A percentile compares a stretch with the other conserved stretches of the same genome.
Conservation (phyloP, 1,140 invertebrate species). For the Hetaerina americana region DNA sequence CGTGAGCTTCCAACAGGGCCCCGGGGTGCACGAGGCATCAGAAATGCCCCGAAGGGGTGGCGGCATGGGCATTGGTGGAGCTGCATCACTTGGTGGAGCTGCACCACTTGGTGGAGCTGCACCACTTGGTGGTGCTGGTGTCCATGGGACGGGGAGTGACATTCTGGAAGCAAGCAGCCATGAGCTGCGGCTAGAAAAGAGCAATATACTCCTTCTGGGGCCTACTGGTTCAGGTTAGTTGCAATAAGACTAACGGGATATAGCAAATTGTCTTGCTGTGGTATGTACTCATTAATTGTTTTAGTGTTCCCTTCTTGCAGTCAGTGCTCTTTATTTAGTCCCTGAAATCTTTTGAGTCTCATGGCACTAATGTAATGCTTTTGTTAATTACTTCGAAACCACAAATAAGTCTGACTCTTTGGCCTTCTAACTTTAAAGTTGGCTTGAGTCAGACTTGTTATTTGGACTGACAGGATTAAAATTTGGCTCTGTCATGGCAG, state of each 20-base stretch:
- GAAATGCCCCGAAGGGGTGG: constrained; percentile 18
- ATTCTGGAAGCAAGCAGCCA: constrained; percentile 73
- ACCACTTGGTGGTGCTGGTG: not conserved
- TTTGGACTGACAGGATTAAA: no score
- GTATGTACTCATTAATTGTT: not conserved
- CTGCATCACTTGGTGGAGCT: not conserved
- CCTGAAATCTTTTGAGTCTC: no score
- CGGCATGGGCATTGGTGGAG: constrained; percentile 11
- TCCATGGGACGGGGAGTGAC: constrained; percentile 48
- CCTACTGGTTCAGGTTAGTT: constrained; percentile 85
- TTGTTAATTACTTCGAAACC: no score
- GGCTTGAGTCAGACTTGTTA: no score
- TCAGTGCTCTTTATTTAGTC: no score
- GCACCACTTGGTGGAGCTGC: constrained; percentile 1
- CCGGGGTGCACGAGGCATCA: constrained; percentile 22
- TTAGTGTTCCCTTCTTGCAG: no score
- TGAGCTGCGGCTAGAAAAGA: constrained; percentile 89
- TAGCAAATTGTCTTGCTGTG: no score
- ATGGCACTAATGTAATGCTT: no score
- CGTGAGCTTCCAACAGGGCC: constrained; percentile 29
- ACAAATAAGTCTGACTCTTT: no score
- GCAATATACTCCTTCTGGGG: constrained; percentile 91
- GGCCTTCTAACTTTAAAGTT: no score
- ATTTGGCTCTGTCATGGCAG: no score
- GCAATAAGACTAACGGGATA: not conserved